Evolutionary conservation across 2,113 vertebrate genomes (phyloP).

Genomic region (Chaetodon auriga): DNA sequence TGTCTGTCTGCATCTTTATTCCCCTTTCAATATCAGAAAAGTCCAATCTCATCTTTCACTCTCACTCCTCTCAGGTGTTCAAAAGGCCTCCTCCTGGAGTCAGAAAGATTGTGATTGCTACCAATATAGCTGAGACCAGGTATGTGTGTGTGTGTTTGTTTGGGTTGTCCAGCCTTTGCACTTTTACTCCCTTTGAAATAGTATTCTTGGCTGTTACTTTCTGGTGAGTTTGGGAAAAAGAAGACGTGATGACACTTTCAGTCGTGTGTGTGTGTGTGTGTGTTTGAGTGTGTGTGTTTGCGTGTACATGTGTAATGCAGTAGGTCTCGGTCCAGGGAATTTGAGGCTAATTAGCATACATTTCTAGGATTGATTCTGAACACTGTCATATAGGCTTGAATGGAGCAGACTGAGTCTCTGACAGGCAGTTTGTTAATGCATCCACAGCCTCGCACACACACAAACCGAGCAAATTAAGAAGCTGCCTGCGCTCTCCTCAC

Average conservation of each 20-base stretch:
- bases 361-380: constrained; percentile 51
- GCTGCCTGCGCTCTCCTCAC: constrained; percentile 36
- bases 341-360: constrained; percentile 59
- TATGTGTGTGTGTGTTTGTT: constrained; percentile 64
- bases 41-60: constrained; percentile 42
- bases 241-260: background rate
- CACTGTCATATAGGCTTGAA: constrained; percentile 37
- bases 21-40: constrained; percentile 13
- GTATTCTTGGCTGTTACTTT: constrained; percentile 19
- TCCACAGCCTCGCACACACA: constrained; percentile 38
- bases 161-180: background rate
- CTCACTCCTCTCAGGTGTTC: constrained; percentile 89
- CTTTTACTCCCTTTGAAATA: constrained; percentile 5
- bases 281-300: background rate
- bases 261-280: background rate
- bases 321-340: background rate
- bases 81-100: constrained; percentile 95
- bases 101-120: constrained; percentile 98
- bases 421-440: constrained; percentile 58
- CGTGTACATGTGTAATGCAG: background rate
- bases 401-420: constrained; percentile 34
- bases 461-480: constrained; percentile 51
- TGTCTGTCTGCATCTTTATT: constrained; percentile 20
- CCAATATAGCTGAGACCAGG: constrained; percentile 99
- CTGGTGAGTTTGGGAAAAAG: background rate